Evolutionary conservation across 2,888 invertebrate genomes (phyloP).

Genomic region (Norana najaformis): DNA sequence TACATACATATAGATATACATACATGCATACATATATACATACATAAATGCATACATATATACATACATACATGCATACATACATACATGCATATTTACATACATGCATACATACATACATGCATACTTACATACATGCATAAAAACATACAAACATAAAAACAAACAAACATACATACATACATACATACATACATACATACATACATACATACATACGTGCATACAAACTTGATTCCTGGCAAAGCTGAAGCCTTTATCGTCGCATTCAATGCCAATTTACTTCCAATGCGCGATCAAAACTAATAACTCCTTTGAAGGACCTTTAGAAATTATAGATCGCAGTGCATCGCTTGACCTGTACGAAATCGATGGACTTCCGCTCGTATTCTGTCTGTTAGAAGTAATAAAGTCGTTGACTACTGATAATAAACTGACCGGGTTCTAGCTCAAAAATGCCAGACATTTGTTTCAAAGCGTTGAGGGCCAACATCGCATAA

Average conservation of each 20-base stretch:
- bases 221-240: too few species aligned
- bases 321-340: not conserved
- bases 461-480: not conserved
- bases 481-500: not conserved
- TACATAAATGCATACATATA: too few species aligned
- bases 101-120: not conserved
- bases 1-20: too few species aligned
- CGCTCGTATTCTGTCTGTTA: not conserved
- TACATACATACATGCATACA: not conserved
- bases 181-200: not conserved
- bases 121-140: not conserved
- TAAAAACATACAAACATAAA: not conserved
- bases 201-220: too few species aligned
- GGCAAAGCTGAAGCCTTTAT: not conserved
- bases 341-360: not conserved
- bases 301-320: too few species aligned
- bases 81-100: not conserved
- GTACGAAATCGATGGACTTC: not conserved
- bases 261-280: not conserved
- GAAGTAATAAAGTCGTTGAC: not conserved
- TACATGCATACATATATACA: too few species aligned
- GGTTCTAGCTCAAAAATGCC: not conserved
- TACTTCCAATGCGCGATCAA: not conserved
- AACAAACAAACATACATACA: not conserved
- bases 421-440: not conserved